Evolutionary conservation across 2,113 vertebrate species (phyloP).

Genomic region (Corythornis cristatus): DNA sequence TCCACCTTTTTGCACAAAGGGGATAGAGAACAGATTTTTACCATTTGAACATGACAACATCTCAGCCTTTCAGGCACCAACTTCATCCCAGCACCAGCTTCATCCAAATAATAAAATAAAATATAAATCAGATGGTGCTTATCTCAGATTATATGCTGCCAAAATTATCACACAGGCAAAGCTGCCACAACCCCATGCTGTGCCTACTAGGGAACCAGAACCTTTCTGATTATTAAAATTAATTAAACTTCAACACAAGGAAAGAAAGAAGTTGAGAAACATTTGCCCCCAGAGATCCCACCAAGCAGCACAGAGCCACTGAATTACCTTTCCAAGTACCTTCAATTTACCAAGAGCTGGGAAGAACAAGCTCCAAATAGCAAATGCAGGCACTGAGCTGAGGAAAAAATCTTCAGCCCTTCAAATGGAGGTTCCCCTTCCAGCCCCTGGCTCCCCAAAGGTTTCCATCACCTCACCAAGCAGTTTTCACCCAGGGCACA

Average conservation of each 20-base stretch:
- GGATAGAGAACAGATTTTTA: not conserved
- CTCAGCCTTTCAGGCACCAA: not conserved
- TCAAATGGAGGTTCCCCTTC: accelerated
- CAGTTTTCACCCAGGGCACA: not conserved
- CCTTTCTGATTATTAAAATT: not conserved
- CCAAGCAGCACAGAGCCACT: not conserved
- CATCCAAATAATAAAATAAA: not conserved
- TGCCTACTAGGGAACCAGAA: not conserved
- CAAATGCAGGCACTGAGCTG: not conserved
- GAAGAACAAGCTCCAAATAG: not conserved
- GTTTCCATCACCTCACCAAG: not conserved
- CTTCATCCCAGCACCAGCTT: not conserved
- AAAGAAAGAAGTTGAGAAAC: not conserved
- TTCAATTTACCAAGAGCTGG: not conserved
- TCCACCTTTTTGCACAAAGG: not conserved
- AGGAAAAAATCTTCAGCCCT: not conserved
- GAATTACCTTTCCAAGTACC: not conserved
- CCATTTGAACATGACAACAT: not conserved
- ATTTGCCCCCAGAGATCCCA: not conserved
- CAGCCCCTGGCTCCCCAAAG: not conserved
- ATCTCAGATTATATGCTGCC: not conserved
- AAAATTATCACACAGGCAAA: not conserved
- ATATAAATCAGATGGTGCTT: not conserved
- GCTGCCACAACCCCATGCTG: not conserved
- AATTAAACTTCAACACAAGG: not conserved